These are phyloP conservation scores for Chydorus sphaericus DNA, from an alignment of 2,888 invertebrate species.

Conservation along the genomic window DNA sequence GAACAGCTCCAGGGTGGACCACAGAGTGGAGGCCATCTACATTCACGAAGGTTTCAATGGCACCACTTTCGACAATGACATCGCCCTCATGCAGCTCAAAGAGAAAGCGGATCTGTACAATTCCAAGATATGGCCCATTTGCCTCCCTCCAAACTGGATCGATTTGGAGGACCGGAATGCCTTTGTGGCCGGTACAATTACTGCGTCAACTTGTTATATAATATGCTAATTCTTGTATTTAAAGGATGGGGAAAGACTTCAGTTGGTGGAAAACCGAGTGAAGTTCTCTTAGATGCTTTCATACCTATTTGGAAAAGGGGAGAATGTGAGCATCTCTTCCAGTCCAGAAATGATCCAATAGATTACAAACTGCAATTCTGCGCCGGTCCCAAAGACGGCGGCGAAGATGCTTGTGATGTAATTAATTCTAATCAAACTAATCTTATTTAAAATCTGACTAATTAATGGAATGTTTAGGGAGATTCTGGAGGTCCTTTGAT, in stretches of 20 bases:
- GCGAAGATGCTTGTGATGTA: constrained; percentile 71
- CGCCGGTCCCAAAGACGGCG: constrained; percentile 59
- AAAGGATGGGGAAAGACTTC: constrained; percentile 59
- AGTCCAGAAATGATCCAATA: constrained; percentile 35
- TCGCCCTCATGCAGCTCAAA: constrained; percentile 43
- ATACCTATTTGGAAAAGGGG: constrained; percentile 62
- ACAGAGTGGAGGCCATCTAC: constrained; percentile 45
- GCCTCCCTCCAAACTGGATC: constrained; percentile 52
- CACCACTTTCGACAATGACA: constrained; percentile 55
- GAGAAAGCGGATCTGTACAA: constrained; percentile 18
- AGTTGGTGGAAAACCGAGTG: constrained; percentile 52
- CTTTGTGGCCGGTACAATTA: constrained; percentile 43
- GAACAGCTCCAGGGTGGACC: constrained; percentile 41
- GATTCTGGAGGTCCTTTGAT: constrained; percentile 74
- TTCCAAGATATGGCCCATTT: constrained; percentile 68
- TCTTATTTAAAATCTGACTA: background rate
- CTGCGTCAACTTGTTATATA: background rate
- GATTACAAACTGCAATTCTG: constrained; percentile 56
- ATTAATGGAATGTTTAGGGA: constrained; percentile 38
- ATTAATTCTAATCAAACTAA: constrained; percentile 1
- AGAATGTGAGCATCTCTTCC: constrained; percentile 41
- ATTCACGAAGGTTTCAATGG: constrained; percentile 51
- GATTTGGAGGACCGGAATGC: constrained; percentile 44
- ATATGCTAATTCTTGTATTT: constrained; percentile 5
- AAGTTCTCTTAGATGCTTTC: constrained; percentile 56